Evolutionary conservation across 2,888 invertebrate species (phyloP), one percentile per base, ranked within the genome.

Genomic region (Lottia gigantea): DNA sequence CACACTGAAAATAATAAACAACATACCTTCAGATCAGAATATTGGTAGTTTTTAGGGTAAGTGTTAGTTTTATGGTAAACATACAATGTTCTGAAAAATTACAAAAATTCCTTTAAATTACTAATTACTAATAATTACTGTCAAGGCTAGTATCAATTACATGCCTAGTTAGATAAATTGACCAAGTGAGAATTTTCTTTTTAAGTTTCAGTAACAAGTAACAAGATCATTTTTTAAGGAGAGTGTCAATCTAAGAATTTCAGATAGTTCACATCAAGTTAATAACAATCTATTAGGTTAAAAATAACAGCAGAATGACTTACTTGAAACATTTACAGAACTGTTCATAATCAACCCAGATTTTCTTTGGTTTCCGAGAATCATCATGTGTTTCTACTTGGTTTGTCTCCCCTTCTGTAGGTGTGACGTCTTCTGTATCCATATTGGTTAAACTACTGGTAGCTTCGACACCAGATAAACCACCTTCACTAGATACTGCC

Each of bases 251-350:
- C 7, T 3, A 40, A 40, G 1, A 40, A 6, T 40, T 40, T 40
- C 11, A 8, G 40, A 40, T 3, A 40, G 40, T 11, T 31, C 31
- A n/a, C 31, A 31, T 31, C 2, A 3, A 31, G 31, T 31, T 31
- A 31, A 31, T 6, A 31, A 31, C 3, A 31, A 31, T n/a, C n/a
- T n/a, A n/a, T n/a, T n/a, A n/a, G n/a, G n/a, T n/a, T n/a, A n/a
- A n/a, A n/a, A n/a, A n/a, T n/a, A n/a, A n/a, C n/a, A n/a, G n/a
- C n/a, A n/a, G n/a, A n/a, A n/a, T n/a, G n/a, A 78, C 85, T 81
- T 76, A 88, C 88, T 86, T 87, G 78, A 88, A 88, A 71, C 88
- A 88, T 76, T 83, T 84, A 75, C 83, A 83, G 78, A 88, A 86
- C 69, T 81, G 76, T 16, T 87, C 85, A 77, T 86, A 88, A 72